Percentiles rank a stretch among this genome's conserved stretches.
phyloP scores from a whole-genome alignment of 2,113 vertebrate species.

The Xenopus laevis region DNA sequence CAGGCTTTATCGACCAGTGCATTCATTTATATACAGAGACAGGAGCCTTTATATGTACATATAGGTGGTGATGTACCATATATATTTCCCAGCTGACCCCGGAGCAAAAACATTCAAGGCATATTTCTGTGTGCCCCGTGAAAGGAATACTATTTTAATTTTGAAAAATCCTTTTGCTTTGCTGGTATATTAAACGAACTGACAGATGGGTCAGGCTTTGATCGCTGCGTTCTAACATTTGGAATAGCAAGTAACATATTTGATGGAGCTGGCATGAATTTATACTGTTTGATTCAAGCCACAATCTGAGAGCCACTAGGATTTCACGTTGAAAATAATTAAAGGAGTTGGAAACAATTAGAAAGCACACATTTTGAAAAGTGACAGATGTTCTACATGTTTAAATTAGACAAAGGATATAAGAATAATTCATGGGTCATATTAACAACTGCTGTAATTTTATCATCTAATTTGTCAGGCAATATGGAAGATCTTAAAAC shows the following conservation, averaged over 20 bases:
- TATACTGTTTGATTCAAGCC: conserved; percentile 77
- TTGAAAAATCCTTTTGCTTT: conserved; percentile 63
- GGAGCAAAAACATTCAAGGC: conserved; percentile 23
- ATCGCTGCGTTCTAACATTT: conserved; percentile 80
- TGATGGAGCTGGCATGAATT: conserved; percentile 82
- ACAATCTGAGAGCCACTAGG: conserved; percentile 79
- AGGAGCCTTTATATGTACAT: too few species aligned
- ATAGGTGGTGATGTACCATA: too few species aligned
- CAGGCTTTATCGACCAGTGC: too few species aligned
- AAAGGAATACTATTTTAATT: conserved; percentile 67
- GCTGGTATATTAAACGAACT: conserved; percentile 75
- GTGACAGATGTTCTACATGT: conserved; percentile 78
- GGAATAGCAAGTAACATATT: conserved; percentile 83
- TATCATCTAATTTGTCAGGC: conserved; percentile 58
- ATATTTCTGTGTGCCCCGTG: conserved; percentile 51
- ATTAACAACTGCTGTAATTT: conserved; percentile 65
- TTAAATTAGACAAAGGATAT: conserved; percentile 73
- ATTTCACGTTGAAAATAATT: conserved; percentile 82
- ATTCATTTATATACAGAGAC: too few species aligned
- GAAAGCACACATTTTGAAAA: conserved; percentile 71
- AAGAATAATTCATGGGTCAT: conserved; percentile 70
- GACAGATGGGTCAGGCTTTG: conserved; percentile 84
- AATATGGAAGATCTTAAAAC: conserved; percentile 21
- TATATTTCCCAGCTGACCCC: background rate
- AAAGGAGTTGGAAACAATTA: conserved; percentile 82